phyloP scores from a whole-genome alignment of 2,797 vertebrate genomes.

The Zalophus californianus region DNA sequence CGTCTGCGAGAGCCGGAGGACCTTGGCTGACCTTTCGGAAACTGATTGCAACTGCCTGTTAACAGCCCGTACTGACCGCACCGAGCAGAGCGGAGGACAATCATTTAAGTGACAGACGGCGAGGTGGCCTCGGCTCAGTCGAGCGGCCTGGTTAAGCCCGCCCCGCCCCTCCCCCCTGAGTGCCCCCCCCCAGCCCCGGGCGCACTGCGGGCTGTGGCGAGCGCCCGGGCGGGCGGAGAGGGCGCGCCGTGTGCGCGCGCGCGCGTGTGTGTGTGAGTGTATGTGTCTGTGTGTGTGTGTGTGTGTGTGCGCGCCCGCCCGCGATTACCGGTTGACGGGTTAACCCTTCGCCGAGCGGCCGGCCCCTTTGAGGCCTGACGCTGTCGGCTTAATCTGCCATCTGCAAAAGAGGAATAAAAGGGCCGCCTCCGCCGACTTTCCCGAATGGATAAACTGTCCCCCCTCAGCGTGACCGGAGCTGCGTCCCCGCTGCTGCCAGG shows the following conservation, averaged over 20 bases:
- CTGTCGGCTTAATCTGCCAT: constrained; percentile 77
- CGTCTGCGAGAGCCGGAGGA: constrained; percentile 81
- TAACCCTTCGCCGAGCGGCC: constrained; percentile 77
- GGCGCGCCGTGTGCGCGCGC: constrained; percentile 56
- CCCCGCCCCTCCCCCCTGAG: constrained; percentile 66
- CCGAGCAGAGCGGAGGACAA: constrained; percentile 76
- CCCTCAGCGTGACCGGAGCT: constrained; percentile 59
- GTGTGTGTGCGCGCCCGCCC: not conserved
- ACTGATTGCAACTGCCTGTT: constrained; percentile 84
- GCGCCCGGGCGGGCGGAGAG: constrained; percentile 52
- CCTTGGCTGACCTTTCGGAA: constrained; percentile 87
- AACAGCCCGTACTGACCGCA: constrained; percentile 76
- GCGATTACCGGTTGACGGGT: constrained; percentile 70
- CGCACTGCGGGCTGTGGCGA: constrained; percentile 70
- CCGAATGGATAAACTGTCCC: constrained; percentile 77
- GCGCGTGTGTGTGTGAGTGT: not conserved
- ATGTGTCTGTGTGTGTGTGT: not conserved
- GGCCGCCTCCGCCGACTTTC: constrained; percentile 63
- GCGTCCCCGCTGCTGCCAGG: constrained; percentile 64
- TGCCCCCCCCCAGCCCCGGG: constrained; percentile 13
- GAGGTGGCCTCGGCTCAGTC: constrained; percentile 84
- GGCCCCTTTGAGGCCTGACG: constrained; percentile 74
- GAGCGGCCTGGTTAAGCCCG: constrained; percentile 85
- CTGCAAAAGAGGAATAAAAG: constrained; percentile 79
- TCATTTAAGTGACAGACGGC: constrained; percentile 80